A percentile compares a stretch with the other conserved stretches of the same genome.
These are phyloP conservation scores for Malacosoma neustria DNA, from an alignment of 2,888 invertebrate genomes.

Conservation along the genomic window DNA sequence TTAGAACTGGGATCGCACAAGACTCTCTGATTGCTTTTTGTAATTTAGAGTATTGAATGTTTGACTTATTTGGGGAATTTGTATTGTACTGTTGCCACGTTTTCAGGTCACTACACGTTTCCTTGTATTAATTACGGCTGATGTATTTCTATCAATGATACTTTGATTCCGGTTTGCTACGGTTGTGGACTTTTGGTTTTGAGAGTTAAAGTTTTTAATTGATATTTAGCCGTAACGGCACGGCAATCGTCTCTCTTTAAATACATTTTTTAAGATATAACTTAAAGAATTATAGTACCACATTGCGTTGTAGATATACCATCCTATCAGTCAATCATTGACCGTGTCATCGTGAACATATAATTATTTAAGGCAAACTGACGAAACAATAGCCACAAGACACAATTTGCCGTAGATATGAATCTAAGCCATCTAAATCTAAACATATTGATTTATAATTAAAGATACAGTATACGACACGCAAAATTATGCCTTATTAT, in stretches of 20 bases:
- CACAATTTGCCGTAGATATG: conserved; percentile 11
- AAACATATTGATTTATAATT: conserved; percentile 14
- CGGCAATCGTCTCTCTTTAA: too few relatives aligned
- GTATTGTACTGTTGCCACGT: conserved; percentile 39
- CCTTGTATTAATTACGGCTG: conserved; percentile 10
- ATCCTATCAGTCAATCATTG: neutral
- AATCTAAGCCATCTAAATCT: too few relatives aligned
- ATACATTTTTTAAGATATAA: too few relatives aligned
- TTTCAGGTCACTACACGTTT: conserved; percentile 29
- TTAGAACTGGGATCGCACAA: conserved; percentile 40
- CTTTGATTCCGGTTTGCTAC: conserved; percentile 20
- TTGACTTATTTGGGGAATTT: conserved; percentile 51
- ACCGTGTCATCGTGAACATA: neutral
- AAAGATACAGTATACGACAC: conserved; percentile 1
- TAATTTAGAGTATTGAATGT: conserved; percentile 55
- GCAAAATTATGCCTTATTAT: too few relatives aligned
- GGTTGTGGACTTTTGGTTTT: too few relatives aligned
- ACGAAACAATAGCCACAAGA: conserved; percentile 9
- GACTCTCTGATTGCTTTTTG: conserved; percentile 57
- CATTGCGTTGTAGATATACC: too few relatives aligned
- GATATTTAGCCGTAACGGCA: too few relatives aligned
- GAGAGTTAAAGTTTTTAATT: too few relatives aligned
- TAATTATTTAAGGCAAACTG: conserved; percentile 5
- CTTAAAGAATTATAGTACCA: too few relatives aligned
- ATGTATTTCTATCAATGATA: conserved; percentile 16